Conservation (phyloP, 2,888 invertebrate species). For the Synanthedon tipuliformis region DNA sequence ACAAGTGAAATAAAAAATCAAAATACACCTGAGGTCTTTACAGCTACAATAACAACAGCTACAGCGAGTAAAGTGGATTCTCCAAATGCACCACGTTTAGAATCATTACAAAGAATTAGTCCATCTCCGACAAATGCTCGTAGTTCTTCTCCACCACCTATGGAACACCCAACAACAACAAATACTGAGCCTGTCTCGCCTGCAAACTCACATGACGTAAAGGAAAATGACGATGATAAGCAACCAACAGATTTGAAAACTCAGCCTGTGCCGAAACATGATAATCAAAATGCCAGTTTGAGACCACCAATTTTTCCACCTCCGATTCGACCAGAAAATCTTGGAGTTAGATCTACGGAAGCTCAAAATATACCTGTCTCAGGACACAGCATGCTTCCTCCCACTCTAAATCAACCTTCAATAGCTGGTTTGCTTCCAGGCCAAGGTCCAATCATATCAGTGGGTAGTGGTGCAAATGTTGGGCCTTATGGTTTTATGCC, state of each 20-base stretch:
- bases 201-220: slow-evolving; percentile 52
- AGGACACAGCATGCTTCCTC: slow-evolving; percentile 54
- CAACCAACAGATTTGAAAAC: slow-evolving; percentile 60
- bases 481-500: slow-evolving; percentile 75
- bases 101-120: slow-evolving; percentile 54
- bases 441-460: slow-evolving; percentile 71
- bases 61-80: slow-evolving; percentile 54
- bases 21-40: slow-evolving; percentile 62
- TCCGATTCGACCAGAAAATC: slow-evolving; percentile 51
- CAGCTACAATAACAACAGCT: slow-evolving; percentile 57
- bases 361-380: slow-evolving; percentile 40
- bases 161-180: slow-evolving; percentile 50
- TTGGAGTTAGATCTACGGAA: slow-evolving; percentile 47
- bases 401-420: slow-evolving; percentile 65
- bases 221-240: slow-evolving; percentile 60
- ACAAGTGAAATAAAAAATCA: slow-evolving; percentile 54
- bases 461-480: slow-evolving; percentile 68
- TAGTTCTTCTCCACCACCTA: slow-evolving; percentile 50
- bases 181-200: slow-evolving; percentile 60
- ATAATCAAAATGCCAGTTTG: slow-evolving; percentile 31
- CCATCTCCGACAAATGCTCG: slow-evolving; percentile 55
- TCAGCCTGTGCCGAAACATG: slow-evolving; percentile 44
- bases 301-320: slow-evolving; percentile 46
- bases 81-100: slow-evolving; percentile 50
- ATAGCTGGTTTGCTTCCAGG: slow-evolving; percentile 65